Evolutionary conservation across 2,797 vertebrate species (phyloP).

Genomic region (Pseudotriccus pelzelni): DNA sequence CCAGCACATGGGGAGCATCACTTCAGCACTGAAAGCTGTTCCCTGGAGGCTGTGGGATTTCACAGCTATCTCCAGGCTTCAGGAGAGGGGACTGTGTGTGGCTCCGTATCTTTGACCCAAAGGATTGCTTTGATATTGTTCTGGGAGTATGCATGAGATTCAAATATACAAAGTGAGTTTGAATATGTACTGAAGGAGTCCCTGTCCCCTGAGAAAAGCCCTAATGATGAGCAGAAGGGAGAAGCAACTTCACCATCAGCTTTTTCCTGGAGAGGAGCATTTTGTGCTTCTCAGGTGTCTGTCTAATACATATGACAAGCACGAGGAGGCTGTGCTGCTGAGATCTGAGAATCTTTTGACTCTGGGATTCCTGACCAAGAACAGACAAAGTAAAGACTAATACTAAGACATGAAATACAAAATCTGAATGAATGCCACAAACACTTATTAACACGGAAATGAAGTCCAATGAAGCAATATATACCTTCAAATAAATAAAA

Average conservation of each 20-base stretch:
- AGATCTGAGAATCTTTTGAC: not conserved
- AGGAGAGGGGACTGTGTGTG: fast-evolving
- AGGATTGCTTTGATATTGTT: not conserved
- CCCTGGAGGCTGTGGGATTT: not conserved
- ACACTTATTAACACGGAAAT: not conserved
- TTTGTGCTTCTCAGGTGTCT: not conserved
- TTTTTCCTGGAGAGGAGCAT: not conserved
- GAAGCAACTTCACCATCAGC: not conserved
- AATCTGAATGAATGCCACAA: not conserved
- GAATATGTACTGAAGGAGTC: not conserved
- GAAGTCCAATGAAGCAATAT: not conserved
- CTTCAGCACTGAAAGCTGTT: not conserved
- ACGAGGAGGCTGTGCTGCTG: not conserved
- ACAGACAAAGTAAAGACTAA: not conserved
- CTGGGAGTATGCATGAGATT: not conserved
- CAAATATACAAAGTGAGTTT: not conserved
- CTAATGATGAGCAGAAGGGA: not conserved
- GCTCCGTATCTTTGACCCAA: not conserved
- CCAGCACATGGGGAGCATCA: fast-evolving
- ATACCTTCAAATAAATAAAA: not conserved
- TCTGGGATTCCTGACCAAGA: not conserved
- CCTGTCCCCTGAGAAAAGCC: not conserved
- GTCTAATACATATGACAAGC: not conserved
- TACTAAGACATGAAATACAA: not conserved
- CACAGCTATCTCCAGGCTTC: not conserved